Evolutionary conservation across 2,888 invertebrate species (phyloP), one percentile per base, ranked within the genome.

Genomic region (Hydriomena furcata): DNA sequence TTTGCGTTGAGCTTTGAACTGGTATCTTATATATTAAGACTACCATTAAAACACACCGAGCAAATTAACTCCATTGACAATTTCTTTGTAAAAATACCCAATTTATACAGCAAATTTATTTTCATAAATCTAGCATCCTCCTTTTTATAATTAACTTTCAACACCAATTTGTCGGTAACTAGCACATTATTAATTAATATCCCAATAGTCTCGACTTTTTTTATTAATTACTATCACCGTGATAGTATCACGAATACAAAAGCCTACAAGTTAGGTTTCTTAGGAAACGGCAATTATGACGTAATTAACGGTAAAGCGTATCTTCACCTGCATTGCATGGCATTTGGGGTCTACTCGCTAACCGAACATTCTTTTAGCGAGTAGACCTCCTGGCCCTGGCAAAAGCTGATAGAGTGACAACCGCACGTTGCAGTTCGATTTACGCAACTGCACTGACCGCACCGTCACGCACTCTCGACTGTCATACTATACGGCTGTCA

Each of bases 81-180:
- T 12, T 7, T 37, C 11, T 37, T 25, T 25, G 2, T 2, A 17
- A 17, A 17, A n/a, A 37, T 21, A 12, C 24, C n/a, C n/a, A n/a
- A 20, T 7, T 11, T 6, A 20, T 20, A 20, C 10, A 27, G 25
- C 25, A 32, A 43, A 36, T 28, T 49, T 31, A 36, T 32, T 35
- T 11, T 25, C 6, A 30, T 35, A 25, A 35, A 32, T 41, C 36
- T 51, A 47, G 34, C 47, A 52, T 47, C 47, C 43, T 52, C 52
- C 43, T 12, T 37, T 37, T 52, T 13, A 34, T 6, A 8, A 40
- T 34, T 8, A 20, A n/a, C 1, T 17, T 34, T 45, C 31, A 7
- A 42, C 23, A 43, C 43, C 42, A 47, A 52, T 47, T 43, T 32
- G 23, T 30, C 13, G 50, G 46, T 52, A 46, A 40, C 35, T 49